A percentile compares a stretch with the other conserved stretches of the same genome.
Evolutionary conservation across 1,140 invertebrate species (phyloP).

Genomic region (Cherax destructor): DNA sequence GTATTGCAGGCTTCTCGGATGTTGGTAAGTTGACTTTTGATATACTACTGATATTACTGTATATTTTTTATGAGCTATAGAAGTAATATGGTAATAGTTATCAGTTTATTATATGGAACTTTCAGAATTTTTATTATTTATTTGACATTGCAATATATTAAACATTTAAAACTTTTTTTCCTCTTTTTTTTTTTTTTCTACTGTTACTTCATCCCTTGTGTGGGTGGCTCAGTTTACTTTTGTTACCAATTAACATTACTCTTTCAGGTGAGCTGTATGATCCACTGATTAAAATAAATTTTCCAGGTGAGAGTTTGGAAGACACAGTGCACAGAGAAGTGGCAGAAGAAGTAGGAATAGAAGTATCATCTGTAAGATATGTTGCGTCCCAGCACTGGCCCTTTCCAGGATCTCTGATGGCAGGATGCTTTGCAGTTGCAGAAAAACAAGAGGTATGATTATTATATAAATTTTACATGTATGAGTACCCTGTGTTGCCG

Average conservation of each 20-base stretch:
- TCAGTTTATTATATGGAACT: too few relatives aligned
- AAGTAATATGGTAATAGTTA: too few relatives aligned
- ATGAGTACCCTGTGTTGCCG: too few relatives aligned
- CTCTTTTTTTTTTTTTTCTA: too few relatives aligned
- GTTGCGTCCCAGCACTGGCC: slow-evolving; percentile 80
- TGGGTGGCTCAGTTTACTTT: too few relatives aligned
- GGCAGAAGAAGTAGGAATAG: slow-evolving; percentile 80
- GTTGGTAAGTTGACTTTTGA: slow-evolving; percentile 75
- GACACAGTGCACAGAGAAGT: slow-evolving; percentile 79
- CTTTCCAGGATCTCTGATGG: slow-evolving; percentile 78
- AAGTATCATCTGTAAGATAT: slow-evolving; percentile 77
- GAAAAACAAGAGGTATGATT: slow-evolving; percentile 36
- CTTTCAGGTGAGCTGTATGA: too few relatives aligned
- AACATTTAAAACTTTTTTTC: too few relatives aligned
- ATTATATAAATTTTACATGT: too few relatives aligned
- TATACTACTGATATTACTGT: slow-evolving; percentile 9
- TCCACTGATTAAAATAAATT: not conserved
- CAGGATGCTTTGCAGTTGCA: slow-evolving; percentile 75
- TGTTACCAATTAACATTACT: too few relatives aligned
- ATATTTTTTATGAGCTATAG: not conserved
- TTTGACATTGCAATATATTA: too few relatives aligned
- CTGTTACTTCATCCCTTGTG: not conserved
- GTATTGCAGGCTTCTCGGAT: slow-evolving; percentile 80
- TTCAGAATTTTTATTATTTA: too few relatives aligned
- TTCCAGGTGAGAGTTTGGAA: slow-evolving; percentile 79